Base-by-base conservation (phyloP, 2,113 vertebrate species). In the Heliornis fulica region DNA sequence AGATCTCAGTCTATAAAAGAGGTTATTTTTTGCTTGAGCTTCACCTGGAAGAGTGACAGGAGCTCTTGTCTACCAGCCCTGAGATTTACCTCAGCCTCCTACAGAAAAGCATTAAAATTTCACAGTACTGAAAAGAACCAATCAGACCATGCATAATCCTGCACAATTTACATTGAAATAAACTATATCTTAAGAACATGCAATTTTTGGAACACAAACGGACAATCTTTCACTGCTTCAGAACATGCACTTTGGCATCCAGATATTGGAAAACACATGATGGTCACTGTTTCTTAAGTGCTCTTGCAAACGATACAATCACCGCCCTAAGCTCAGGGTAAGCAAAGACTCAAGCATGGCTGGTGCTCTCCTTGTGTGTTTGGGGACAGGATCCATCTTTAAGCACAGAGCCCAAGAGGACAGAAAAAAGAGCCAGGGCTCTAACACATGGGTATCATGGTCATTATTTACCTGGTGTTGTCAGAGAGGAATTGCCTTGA, bases 51-150 rank as follows among this genome's bases (percentile, higher is more conserved):
- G 46, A 63, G 32, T 1, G 3, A 25, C 40, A 77, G 63, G 54
- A 68, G n/a, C 32, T 76, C 29, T 43, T 13, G 32, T n/a, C 38
- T 61, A 26, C 26, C 4, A 51, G 46, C 15, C 29, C 53, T 0
- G 1, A 85, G 75, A 76, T 40, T 38, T 17, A 41, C 31, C 53
- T 31, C 66, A 64, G 32, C 18, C 13, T 31, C 46, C 43, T 79
- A 56, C 65, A 54, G 61, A 92, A 60, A 54, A 50, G 19, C 45
- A 90, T 83, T 57, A 74, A 83, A 86, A 69, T 78, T 72, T 89
- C 48, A 83, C 12, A 43, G 68, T 36, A 82, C 14, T 1, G 5
- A 63, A 86, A 78, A 86, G 69, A 50, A 9, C 36, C 53, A 32
- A 79, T 79, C 71, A 69, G 60, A 40, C 45, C 50, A 36, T 51